Conservation (phyloP, 2,113 vertebrate species). For the Delphinapterus leucas region DNA sequence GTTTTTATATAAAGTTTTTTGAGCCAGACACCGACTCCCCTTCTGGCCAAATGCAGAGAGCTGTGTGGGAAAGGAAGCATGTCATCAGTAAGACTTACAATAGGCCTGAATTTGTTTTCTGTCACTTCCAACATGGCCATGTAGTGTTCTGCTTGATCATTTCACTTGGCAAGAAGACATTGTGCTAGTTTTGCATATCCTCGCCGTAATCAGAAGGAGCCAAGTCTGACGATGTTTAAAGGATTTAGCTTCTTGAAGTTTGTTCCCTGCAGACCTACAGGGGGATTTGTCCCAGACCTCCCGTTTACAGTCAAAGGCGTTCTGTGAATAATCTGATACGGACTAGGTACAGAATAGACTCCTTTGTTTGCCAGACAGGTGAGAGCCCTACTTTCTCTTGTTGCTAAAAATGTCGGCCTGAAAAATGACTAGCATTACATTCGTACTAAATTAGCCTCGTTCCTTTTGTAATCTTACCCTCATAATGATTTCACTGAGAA, state of each 20-base stretch:
- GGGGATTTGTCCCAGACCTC: constrained; percentile 9
- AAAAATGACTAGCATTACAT: constrained; percentile 52
- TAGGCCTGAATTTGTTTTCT: not conserved
- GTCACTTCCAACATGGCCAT: not conserved
- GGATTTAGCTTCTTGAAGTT: constrained; percentile 58
- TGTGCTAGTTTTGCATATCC: constrained; percentile 27
- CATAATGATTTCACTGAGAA: constrained; percentile 55
- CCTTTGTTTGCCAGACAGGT: constrained; percentile 59
- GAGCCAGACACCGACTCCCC: not conserved
- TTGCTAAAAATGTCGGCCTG: constrained; percentile 28
- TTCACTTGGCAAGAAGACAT: constrained; percentile 45
- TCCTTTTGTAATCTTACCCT: constrained; percentile 52
- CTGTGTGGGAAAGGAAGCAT: not conserved
- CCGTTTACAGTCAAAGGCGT: constrained; percentile 27
- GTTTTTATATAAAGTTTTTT: not conserved
- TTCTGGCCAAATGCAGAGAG: not conserved
- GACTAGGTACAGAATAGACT: constrained; percentile 50
- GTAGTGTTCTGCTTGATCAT: not conserved
- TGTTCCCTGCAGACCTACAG: constrained; percentile 16
- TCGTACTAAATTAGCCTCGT: constrained; percentile 49
- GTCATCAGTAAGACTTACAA: not conserved
- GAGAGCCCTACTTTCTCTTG: constrained; percentile 40
- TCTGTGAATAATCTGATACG: not conserved
- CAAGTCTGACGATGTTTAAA: constrained; percentile 51
- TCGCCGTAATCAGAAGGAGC: constrained; percentile 52